These are phyloP conservation scores for Gymnoscopelus microlampas DNA, from an alignment of 2,797 vertebrate genomes.

Conservation along the genomic window DNA sequence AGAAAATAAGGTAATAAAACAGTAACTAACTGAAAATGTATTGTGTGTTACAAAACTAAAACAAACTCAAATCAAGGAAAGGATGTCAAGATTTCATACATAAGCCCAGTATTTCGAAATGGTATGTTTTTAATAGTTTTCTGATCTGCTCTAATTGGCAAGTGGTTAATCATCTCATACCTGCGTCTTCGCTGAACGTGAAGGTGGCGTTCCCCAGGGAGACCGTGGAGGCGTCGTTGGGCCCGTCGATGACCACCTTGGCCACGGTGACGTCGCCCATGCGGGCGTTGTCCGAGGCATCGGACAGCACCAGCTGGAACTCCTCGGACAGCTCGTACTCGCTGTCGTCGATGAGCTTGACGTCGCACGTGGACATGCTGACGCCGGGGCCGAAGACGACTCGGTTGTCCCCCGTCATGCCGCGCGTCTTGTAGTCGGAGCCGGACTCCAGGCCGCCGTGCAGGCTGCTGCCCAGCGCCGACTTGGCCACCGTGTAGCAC, in stretches of 20 bases:
- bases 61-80: too few relatives aligned
- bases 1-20: too few relatives aligned
- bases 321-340: conserved; percentile 97
- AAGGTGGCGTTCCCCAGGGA: conserved; percentile 89
- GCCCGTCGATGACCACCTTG: conserved; percentile 89
- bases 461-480: conserved; percentile 90
- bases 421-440: conserved; percentile 94
- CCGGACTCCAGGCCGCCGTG: conserved; percentile 88
- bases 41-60: too few relatives aligned
- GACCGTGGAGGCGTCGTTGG: conserved; percentile 93
- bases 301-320: conserved; percentile 89
- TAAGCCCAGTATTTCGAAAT: too few relatives aligned
- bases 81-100: too few relatives aligned
- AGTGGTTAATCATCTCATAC: conserved; percentile 69
- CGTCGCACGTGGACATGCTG: conserved; percentile 87
- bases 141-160: too few relatives aligned
- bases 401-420: conserved; percentile 83
- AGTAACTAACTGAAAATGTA: too few relatives aligned
- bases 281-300: conserved; percentile 87
- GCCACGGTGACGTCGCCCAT: conserved; percentile 81
- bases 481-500: conserved; percentile 89
- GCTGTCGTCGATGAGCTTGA: conserved; percentile 93
- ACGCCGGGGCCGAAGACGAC: conserved; percentile 88
- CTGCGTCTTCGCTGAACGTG: conserved; percentile 92
- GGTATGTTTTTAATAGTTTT: too few relatives aligned